Base-by-base conservation (phyloP, 2,113 vertebrate species). In the Albula goreensis region DNA sequence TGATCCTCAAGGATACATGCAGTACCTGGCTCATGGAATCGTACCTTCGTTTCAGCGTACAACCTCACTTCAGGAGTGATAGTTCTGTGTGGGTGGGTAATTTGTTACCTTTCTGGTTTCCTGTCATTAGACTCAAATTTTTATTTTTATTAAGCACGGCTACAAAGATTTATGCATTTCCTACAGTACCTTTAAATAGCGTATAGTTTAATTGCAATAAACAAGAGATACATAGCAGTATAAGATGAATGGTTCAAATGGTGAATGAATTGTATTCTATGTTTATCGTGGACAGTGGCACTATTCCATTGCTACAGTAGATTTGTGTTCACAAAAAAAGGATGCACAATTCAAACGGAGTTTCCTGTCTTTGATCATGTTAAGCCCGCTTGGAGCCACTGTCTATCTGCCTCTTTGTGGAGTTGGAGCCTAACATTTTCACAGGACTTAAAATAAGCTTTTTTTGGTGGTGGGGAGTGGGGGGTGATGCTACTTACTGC, bases 191-290 rank as follows among this genome's bases (percentile, higher is more conserved):
- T 74, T n/a, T 74, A 5, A 31, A 74, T 74, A 74, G 31, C 6
- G 12, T 1, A 74, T 22, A 31, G 70, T 74, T 74, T 74, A n/a
- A 31, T 74, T n/a, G 31, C 70, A 74, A 10, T 74, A 74, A 74
- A 74, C 70, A 74, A 74, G n/a, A n/a, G 70, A 74, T 74, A 74
- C n/a, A 31, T 31, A 74, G 70, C n/a, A 22, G 4, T 31, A 22
- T 74, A 9, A 31, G 63, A 56, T 87, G 82, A 80, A 87, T 74
- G 57, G 74, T 87, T 87, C 85, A 81, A 87, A 87, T 81, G 78
- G 81, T 80, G 83, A 77, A 77, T 52, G 52, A 31, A 31, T 31
- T 31, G 9, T 74, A 19, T 74, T 31, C 3, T 0, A 5, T 74
- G 70, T 74, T 74, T 74, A 74, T n/a, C 10, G 70, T 74, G 70